Percentiles rank a stretch among this genome's conserved stretches.
Evolutionary conservation across 2,888 invertebrate species (phyloP).

Genomic region (Malacosoma neustria): DNA sequence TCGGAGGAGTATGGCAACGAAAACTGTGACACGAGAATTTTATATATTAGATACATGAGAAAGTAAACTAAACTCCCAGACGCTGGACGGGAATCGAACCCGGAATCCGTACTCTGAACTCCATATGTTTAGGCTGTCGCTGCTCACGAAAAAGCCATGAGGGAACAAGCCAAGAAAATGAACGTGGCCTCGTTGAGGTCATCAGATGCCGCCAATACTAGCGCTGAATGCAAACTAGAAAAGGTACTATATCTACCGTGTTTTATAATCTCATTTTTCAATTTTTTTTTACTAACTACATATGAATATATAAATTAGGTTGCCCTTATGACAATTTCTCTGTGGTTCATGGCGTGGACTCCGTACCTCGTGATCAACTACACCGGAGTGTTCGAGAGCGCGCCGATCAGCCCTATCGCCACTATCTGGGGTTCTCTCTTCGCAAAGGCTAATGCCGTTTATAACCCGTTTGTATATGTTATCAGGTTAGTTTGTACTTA

Average conservation of each 20-base stretch:
- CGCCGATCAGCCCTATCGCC: constrained; percentile 83
- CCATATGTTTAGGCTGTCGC: constrained; percentile 80
- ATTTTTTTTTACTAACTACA: not conserved
- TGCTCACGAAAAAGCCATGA: constrained; percentile 89
- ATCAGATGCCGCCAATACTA: constrained; percentile 83
- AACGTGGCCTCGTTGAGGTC: constrained; percentile 91
- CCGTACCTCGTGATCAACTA: constrained; percentile 90
- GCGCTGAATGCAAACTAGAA: constrained; percentile 90
- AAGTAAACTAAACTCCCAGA: too few relatives aligned
- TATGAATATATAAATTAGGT: constrained; percentile 61
- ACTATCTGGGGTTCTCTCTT: constrained; percentile 94
- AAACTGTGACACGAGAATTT: too few relatives aligned
- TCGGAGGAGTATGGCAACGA: too few relatives aligned
- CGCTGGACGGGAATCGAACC: too few relatives aligned
- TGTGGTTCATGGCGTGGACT: constrained; percentile 96
- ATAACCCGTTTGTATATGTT: constrained; percentile 93
- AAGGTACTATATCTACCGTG: constrained; percentile 65
- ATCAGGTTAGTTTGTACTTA: constrained; percentile 86
- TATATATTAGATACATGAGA: too few relatives aligned
- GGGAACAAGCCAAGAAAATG: constrained; percentile 95
- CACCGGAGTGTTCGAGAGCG: constrained; percentile 84
- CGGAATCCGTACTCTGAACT: too few relatives aligned
- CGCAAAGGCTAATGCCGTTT: constrained; percentile 93
- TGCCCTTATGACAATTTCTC: constrained; percentile 90
- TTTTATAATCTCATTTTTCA: not conserved